Percentiles rank a stretch among this genome's conserved stretches.
Conservation (phyloP, 2,888 invertebrate species). For the Isoperla grammatica region DNA sequence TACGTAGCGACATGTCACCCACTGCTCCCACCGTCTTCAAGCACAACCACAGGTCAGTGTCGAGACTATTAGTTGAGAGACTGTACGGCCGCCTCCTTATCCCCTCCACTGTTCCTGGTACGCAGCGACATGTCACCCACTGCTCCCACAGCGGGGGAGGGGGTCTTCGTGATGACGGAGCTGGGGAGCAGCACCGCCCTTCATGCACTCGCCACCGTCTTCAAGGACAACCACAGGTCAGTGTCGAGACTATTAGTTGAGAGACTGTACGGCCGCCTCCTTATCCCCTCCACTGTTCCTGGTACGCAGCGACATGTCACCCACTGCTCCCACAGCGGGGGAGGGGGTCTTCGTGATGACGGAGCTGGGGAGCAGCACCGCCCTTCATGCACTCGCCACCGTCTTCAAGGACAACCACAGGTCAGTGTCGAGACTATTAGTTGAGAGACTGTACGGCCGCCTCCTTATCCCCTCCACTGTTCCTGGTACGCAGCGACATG, state of each 20-base stretch:
- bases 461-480: too few species aligned
- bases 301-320: constrained; percentile 57
- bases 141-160: constrained; percentile 60
- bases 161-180: constrained; percentile 72
- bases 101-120: constrained; percentile 69
- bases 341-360: constrained; percentile 74
- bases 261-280: too few species aligned
- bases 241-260: too few species aligned
- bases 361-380: constrained; percentile 64
- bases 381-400: constrained; percentile 62
- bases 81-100: too few species aligned
- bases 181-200: constrained; percentile 64
- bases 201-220: constrained; percentile 60
- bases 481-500: too few species aligned
- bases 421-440: too few species aligned
- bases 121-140: constrained; percentile 55
- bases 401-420: constrained; percentile 46
- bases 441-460: too few species aligned
- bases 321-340: constrained; percentile 54
- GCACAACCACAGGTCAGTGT: too few species aligned
- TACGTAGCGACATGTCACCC: too few species aligned
- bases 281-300: too few species aligned
- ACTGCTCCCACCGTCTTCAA: too few species aligned
- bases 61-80: too few species aligned
- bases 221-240: constrained; percentile 42